Evolutionary conservation across 2,113 vertebrate genomes (phyloP).

Genomic region (Corythornis madagascariensis): DNA sequence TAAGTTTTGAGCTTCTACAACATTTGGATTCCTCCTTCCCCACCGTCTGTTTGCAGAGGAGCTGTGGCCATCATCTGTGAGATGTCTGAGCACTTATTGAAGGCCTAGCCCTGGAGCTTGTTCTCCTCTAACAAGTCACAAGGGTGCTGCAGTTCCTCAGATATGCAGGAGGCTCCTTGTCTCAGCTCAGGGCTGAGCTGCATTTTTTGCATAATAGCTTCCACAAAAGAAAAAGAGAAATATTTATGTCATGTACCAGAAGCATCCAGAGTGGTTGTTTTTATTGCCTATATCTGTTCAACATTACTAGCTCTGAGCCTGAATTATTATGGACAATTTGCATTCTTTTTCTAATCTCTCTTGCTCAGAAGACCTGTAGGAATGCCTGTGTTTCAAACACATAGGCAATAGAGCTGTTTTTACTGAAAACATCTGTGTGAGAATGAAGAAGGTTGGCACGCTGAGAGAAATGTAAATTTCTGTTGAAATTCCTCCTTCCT

Average conservation of each 20-base stretch:
- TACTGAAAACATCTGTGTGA: not conserved
- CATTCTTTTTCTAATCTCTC: not conserved
- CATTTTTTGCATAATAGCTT: constrained; percentile 23
- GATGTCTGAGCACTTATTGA: not conserved
- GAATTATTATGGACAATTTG: not conserved
- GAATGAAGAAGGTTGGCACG: not conserved
- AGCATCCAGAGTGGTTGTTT: constrained; percentile 24
- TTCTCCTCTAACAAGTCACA: not conserved
- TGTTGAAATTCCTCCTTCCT: not conserved
- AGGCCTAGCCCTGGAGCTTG: not conserved
- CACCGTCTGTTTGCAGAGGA: not conserved
- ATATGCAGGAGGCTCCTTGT: not conserved
- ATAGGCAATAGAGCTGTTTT: not conserved
- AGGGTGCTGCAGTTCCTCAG: not conserved
- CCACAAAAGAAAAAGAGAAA: constrained; percentile 39
- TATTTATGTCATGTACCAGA: not conserved
- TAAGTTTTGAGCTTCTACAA: not conserved
- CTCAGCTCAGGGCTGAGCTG: not conserved
- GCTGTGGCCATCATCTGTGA: not conserved
- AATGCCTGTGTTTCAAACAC: not conserved
- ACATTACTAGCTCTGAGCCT: not conserved
- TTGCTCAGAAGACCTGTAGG: constrained; percentile 2
- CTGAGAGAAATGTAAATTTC: not conserved
- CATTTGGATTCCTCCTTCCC: not conserved
- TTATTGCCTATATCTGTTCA: constrained; percentile 28